Base-by-base conservation (phyloP, 2,888 invertebrate species). In the Deladenus siricidicola region DNA sequence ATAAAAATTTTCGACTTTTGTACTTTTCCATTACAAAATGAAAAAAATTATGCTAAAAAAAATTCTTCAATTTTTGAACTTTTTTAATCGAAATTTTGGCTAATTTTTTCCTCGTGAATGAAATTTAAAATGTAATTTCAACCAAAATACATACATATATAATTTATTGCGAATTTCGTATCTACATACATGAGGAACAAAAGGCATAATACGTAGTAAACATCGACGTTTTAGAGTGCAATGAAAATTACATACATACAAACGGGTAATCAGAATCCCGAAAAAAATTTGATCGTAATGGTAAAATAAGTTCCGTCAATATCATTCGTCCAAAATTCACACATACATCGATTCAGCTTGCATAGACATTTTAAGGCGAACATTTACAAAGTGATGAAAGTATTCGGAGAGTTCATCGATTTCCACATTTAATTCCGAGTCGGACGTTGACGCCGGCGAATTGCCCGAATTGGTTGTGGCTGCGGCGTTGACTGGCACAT, bases 381-480 rank as follows among this genome's bases (percentile, higher is more conserved):
- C 19, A 19, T 47, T 39, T 4, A 61, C 62, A 45, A 61, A 61
- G 14, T 57, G 57, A 29, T 61, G 24, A 47, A 61, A 61, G 24
- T 61, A 61, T 26, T 51, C 62, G 4, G 62, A 61, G 23, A 61
- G 51, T 45, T 61, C 62, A 6, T 51, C 54, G 17, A 61, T 21
- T 6, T 57, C 58, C 23, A 45, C 26, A 34, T 60, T 56, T 17
- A 26, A 21, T 21, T 55, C 29, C 49, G 24, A 2, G 26, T 49
- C 49, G n/a, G 49, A 14, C 28, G 49, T 26, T 42, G 42, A 14
- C 34, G 42, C 8, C 39, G 21, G 23, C 29, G 19, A 34, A 3
- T 23, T 39, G 6, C 19, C 39, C 21, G 52, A 39, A 4, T 10
- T 6, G n/a, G 4, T 4, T 48, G 26, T 3, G 26, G 28, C 14